Evolutionary conservation across 2,888 invertebrate species (phyloP).

Genomic region (Lacanobia wlatinum): DNA sequence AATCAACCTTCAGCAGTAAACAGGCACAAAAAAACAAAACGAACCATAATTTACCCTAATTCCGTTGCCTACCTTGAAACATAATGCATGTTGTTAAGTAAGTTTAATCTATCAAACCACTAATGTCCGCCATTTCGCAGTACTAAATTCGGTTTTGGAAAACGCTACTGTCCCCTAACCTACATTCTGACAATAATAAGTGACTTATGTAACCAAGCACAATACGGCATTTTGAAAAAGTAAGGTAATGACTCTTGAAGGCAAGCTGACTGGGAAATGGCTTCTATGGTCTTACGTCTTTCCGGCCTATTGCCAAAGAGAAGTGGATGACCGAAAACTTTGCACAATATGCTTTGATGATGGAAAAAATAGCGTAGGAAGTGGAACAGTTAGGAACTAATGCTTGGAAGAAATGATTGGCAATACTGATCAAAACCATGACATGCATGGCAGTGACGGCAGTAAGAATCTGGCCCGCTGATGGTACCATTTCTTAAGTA

Average conservation of each 20-base stretch:
- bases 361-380: neutral
- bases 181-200: conserved; percentile 61
- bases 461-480: neutral
- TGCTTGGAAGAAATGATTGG: no score
- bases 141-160: conserved; percentile 44
- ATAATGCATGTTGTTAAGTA: conserved; percentile 53
- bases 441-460: neutral
- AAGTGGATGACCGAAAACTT: neutral
- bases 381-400: neutral
- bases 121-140: conserved; percentile 56
- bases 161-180: conserved; percentile 55
- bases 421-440: neutral
- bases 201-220: conserved; percentile 60
- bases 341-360: neutral
- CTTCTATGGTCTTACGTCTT: conserved; percentile 45
- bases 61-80: conserved; percentile 54
- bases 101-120: conserved; percentile 53
- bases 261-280: conserved; percentile 43
- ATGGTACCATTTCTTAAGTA: neutral
- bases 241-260: conserved; percentile 59
- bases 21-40: conserved; percentile 47
- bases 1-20: conserved; percentile 49
- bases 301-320: conserved; percentile 55
- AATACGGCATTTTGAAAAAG: conserved; percentile 58
- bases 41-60: conserved; percentile 54